Conservation (phyloP, 2,797 vertebrate species). For the Chromobotia macracanthus region DNA sequence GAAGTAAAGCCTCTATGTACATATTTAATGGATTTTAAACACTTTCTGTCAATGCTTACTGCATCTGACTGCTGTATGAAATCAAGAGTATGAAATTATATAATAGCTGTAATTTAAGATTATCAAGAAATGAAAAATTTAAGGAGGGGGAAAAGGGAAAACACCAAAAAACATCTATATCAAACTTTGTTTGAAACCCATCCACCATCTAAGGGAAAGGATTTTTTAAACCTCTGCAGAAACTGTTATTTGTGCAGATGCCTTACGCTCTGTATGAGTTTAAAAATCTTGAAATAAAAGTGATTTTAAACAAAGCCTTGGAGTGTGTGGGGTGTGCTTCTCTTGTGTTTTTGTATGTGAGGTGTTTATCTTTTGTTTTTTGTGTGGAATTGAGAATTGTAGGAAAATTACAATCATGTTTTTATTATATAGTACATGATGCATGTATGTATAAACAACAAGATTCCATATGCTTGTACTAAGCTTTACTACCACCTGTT, state of each 20-base stretch:
- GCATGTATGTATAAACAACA: not conserved
- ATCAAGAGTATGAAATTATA: conserved; percentile 73
- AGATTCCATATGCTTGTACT: no score
- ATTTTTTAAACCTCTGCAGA: conserved; percentile 75
- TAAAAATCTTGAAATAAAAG: conserved; percentile 73
- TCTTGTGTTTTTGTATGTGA: not conserved
- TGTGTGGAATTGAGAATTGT: not conserved
- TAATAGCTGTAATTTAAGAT: conserved; percentile 73
- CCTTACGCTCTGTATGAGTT: conserved; percentile 79
- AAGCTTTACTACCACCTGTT: not conserved
- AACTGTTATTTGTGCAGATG: conserved; percentile 77
- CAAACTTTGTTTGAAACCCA: conserved; percentile 65
- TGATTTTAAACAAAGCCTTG: conserved; percentile 72
- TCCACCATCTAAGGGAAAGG: conserved; percentile 70
- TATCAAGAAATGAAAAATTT: conserved; percentile 63
- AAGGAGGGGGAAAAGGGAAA: not conserved
- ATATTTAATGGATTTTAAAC: conserved; percentile 85
- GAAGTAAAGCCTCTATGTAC: conserved; percentile 83
- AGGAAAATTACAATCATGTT: no score
- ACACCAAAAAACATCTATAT: conserved; percentile 56
- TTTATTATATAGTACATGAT: no score
- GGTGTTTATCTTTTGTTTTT: no score
- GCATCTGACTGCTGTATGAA: conserved; percentile 82
- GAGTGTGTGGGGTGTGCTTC: not conserved
- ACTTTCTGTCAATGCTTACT: conserved; percentile 80